Evolutionary conservation across 2,888 invertebrate species (phyloP), one percentile per base, ranked within the genome.

Genomic region (Steinernema carpocapsae): DNA sequence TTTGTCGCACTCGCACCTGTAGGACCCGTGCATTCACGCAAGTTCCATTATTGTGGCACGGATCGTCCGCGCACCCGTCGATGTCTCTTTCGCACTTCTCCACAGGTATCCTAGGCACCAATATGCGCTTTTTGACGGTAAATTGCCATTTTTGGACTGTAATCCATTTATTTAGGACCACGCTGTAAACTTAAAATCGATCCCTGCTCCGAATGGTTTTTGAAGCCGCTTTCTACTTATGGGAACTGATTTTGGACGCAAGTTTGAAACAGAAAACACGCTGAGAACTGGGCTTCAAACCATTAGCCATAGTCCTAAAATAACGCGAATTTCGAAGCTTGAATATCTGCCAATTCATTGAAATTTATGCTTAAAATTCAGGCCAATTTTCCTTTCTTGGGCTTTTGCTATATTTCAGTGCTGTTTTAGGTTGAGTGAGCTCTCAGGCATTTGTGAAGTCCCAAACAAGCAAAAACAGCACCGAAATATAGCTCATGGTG

Each of bases 1-100:
- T 56, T 93, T 93, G 7, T 93, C 93, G 88, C 97, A 97, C 79
- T 92, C 91, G 89, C 97, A 97, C 71, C 92, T 92, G 89, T 96
- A 97, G 48, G 92, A 91, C 90, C 94, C 93, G 81, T 95, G 56
- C 14, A 26, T 56, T 56, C 24, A 6, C 24, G 26, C 56, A 56
- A 14, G 56, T 56, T 7, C 56, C 56, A 26, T 56, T 56, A 14
- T 56, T 56, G 22, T 26, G 56, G 22, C 56, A 56, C 56, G 56
- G 56, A 4, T 19, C 26, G 4, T 7, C 24, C 4, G 14, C 56
- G 14, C 56, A 56, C 56, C 22, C 56, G 56, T 56, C 56, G 56
- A 56, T 26, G 26, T 56, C 56, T 4, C 2, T 56, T 7, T 14
- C 4, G 6, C 56, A 26, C 6, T 14, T 7, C 3, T 2, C 48